These are phyloP conservation scores for Haemorhous mexicanus DNA, from an alignment of 2,113 vertebrate species.

Conservation along the genomic window DNA sequence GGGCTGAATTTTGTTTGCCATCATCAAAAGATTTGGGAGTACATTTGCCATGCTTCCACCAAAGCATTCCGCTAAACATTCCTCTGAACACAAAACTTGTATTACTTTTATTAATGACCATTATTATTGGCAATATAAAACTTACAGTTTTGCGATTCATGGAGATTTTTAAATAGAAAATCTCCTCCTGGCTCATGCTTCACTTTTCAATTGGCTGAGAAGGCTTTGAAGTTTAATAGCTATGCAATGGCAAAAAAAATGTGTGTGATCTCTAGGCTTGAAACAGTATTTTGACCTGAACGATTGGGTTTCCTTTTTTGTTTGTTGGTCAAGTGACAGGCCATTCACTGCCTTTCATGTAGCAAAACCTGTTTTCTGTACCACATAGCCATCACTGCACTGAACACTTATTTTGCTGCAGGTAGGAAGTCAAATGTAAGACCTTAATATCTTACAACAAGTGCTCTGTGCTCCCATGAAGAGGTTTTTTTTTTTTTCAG, in stretches of 20 bases:
- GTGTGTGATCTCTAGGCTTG: background rate
- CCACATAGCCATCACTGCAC: background rate
- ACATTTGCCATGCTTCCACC: background rate
- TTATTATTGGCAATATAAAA: background rate
- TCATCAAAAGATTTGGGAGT: background rate
- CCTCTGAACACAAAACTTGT: background rate
- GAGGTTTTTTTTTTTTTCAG: background rate
- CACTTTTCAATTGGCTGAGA: background rate
- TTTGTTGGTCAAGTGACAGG: no score
- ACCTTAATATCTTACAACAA: background rate
- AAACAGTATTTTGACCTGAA: background rate
- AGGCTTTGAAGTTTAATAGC: background rate
- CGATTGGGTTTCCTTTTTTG: rapidly evolving
- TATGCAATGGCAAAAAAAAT: background rate
- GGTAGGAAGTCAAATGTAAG: background rate
- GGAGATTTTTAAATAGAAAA: background rate
- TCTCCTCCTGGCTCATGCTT: background rate
- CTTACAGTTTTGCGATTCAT: background rate
- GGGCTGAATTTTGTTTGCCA: background rate
- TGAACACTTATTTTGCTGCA: background rate
- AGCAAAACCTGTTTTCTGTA: background rate
- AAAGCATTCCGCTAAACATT: background rate
- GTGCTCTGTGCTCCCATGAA: background rate
- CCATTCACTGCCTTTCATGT: background rate
- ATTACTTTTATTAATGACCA: background rate